Evolutionary conservation across 1,140 invertebrate species (phyloP).

Genomic region (Bradysia coprophila): DNA sequence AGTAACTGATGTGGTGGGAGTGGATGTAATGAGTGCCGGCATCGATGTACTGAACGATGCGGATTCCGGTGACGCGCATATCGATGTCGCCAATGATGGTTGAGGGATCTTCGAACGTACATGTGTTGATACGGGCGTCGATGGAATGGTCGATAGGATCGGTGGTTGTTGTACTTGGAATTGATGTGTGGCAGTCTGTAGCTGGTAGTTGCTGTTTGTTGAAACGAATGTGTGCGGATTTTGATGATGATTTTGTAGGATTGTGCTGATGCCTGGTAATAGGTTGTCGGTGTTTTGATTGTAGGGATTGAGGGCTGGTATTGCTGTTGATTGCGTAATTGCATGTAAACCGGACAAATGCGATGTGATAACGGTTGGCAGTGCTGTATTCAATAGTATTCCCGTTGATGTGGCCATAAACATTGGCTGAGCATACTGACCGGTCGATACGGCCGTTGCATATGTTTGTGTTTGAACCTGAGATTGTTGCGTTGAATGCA

Average conservation of each 20-base stretch:
- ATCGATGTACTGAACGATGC: constrained; percentile 14
- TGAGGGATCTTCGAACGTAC: not conserved
- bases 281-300: constrained; percentile 1
- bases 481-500: not conserved
- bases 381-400: constrained; percentile 14
- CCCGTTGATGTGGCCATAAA: constrained; percentile 21
- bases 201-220: constrained; percentile 6
- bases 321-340: constrained; percentile 4
- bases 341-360: constrained; percentile 1
- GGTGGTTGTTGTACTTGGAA: not conserved
- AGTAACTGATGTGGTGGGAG: constrained; percentile 2
- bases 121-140: not conserved
- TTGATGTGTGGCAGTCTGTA: not conserved
- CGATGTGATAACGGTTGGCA: constrained; percentile 10
- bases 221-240: constrained; percentile 5
- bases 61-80: constrained; percentile 10
- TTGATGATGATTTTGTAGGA: constrained; percentile 11
- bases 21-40: constrained; percentile 11
- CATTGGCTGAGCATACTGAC: constrained; percentile 8
- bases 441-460: not conserved
- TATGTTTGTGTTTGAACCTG: not conserved
- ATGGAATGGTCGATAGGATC: not conserved
- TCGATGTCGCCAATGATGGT: constrained; percentile 3
- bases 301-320: constrained; percentile 17
- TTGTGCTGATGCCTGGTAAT: constrained; percentile 17